Base-by-base conservation (phyloP, 1,140 invertebrate species). In the Battus philenor region DNA sequence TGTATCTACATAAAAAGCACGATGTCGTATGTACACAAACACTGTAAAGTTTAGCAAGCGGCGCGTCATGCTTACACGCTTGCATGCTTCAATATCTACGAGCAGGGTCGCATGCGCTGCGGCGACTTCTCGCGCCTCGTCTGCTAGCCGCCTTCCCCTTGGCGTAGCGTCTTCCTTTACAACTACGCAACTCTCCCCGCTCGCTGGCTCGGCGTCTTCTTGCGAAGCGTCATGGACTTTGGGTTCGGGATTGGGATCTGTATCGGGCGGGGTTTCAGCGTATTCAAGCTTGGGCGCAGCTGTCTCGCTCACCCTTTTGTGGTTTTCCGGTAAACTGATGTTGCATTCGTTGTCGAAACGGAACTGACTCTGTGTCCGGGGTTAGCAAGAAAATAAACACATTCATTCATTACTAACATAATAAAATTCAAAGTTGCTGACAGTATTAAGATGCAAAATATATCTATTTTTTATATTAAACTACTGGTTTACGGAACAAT, bases 271-370 rank as follows among this genome's bases (percentile, higher is more conserved):
- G 9, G 44, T 33, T 9, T 71, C 78, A 61, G 69, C 67, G 43
- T 52, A 47, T 11, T 74, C 75, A 82, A 82, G 80, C 77, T 67
- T 69, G 57, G 69, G 70, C 63, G 79, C 70, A 57, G 60, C 59
- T 31, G 63, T 69, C 65, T 90, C 89, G 94, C 94, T 95, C 93
- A 97, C 95, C 94, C 94, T 91, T 91, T 94, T 95, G 88, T 96
- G 94, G 90, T 96, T 96, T 88, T 97, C 96, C 84, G 95, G 95
- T 75, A 98, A 90, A 89, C 94, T 95, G 85, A 97, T 90, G 88
- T 95, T 93, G 90, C 95, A 97, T 89, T 99, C 97, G 90, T 98
- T 98, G 89, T 98, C 96, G 90, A 98, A 98, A 74, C 96, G 93
- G 90, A 98, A 99, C 88, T 98, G 97, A 90, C 96, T 98, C 96